Evolutionary conservation across 2,888 invertebrate genomes (phyloP).

Genomic region (Lordiphosa fenestrarum): DNA sequence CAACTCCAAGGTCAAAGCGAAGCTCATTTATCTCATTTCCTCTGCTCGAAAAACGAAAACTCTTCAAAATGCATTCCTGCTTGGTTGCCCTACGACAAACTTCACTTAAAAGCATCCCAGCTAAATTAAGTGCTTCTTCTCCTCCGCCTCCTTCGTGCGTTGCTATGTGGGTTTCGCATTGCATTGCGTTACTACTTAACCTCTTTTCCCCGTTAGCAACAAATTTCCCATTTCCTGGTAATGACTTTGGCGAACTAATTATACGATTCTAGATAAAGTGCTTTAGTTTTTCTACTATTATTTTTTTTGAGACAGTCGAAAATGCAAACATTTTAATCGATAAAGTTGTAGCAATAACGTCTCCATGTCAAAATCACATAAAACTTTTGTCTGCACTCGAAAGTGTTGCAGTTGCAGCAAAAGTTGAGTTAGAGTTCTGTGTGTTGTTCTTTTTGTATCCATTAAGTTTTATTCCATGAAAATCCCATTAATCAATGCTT

Average conservation of each 20-base stretch:
- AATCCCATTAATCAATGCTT: conserved; percentile 76
- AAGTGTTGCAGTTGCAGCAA: background rate
- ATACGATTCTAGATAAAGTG: conserved; percentile 15
- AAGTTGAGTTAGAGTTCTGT: too few species aligned
- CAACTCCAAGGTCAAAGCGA: too few species aligned
- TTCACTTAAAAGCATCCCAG: too few species aligned
- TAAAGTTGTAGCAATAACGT: conserved; percentile 25
- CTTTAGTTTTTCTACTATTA: conserved; percentile 10
- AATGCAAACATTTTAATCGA: conserved; percentile 31
- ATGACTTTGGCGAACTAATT: conserved; percentile 43
- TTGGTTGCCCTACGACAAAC: too few species aligned
- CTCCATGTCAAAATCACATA: conserved; percentile 4
- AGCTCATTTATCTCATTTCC: too few species aligned
- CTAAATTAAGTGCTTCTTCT: too few species aligned
- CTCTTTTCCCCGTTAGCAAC: conserved; percentile 8
- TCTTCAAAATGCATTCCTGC: too few species aligned
- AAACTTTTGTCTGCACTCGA: background rate
- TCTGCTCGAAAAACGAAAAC: too few species aligned
- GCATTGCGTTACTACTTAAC: conserved; percentile 9
- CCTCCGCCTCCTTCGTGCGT: background rate
- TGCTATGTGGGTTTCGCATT: background rate
- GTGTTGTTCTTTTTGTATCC: background rate
- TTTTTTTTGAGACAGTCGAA: conserved; percentile 13
- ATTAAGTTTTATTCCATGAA: conserved; percentile 52
- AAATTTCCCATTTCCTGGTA: conserved; percentile 32